Evolutionary conservation across 2,113 vertebrate species (phyloP).

Genomic region (Nothobranchius kuhntae): DNA sequence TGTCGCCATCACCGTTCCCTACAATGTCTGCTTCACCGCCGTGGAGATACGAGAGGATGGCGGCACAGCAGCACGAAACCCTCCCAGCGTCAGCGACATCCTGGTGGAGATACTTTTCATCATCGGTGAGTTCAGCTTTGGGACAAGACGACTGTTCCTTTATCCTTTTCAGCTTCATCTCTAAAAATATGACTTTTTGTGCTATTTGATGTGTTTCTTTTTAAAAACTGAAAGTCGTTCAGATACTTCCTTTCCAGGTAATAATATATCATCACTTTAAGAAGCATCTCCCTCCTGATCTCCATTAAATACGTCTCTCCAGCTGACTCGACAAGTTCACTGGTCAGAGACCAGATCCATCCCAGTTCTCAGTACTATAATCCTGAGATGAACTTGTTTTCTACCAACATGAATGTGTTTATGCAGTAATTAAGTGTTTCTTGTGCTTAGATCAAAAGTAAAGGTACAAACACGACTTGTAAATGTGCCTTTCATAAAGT

Average conservation of each 20-base stretch:
- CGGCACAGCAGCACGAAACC: conserved; percentile 68
- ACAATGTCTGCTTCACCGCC: conserved; percentile 83
- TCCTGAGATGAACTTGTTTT: too few relatives aligned
- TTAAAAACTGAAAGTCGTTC: not conserved
- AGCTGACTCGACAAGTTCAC: conserved; percentile 1
- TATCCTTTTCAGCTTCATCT: not conserved
- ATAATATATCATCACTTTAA: not conserved
- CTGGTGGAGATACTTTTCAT: conserved; percentile 87
- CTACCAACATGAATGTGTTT: too few relatives aligned
- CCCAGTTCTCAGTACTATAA: not conserved
- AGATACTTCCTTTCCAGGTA: not conserved
- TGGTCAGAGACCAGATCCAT: conserved; percentile 11
- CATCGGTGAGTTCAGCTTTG: conserved; percentile 71
- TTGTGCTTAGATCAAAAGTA: not conserved
- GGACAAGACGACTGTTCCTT: not conserved
- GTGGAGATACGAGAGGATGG: conserved; percentile 76
- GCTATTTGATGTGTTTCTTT: not conserved
- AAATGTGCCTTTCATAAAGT: too few relatives aligned
- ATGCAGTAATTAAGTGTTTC: too few relatives aligned
- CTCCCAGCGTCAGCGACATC: conserved; percentile 83
- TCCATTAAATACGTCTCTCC: not conserved
- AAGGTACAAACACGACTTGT: not conserved
- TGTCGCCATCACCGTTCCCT: conserved; percentile 84
- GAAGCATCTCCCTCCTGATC: not conserved
- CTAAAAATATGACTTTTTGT: not conserved